Evolutionary conservation across 2,797 vertebrate genomes (phyloP).

Genomic region (Melanotaenia parkinsoni): DNA sequence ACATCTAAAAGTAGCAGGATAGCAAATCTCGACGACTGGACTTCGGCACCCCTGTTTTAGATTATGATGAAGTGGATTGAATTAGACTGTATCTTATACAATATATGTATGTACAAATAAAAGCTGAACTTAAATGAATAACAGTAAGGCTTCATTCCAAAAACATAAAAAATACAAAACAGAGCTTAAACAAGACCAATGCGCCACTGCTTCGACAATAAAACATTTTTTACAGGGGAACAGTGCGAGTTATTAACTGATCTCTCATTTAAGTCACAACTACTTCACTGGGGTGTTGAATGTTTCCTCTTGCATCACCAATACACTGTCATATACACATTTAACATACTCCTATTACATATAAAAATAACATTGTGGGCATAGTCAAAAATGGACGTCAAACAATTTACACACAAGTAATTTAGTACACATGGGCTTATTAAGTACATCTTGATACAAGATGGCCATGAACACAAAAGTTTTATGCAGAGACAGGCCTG

Average conservation of each 20-base stretch:
- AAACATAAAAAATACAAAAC: background rate
- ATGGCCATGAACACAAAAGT: background rate
- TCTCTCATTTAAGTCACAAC: background rate
- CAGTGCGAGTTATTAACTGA: background rate
- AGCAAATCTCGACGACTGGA: too few species aligned
- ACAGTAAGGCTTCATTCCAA: background rate
- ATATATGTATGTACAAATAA: background rate
- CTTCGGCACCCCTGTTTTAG: too few species aligned
- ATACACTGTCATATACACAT: too few species aligned
- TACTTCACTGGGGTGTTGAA: constrained; percentile 2
- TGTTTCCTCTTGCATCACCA: background rate
- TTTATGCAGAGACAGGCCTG: too few species aligned
- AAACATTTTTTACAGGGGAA: constrained; percentile 7
- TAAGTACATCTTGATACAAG: background rate
- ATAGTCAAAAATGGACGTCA: constrained; percentile 9
- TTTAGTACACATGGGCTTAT: background rate
- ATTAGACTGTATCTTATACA: too few species aligned
- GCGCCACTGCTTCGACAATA: constrained; percentile 27
- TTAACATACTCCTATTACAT: constrained; percentile 40
- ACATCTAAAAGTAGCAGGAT: too few species aligned
- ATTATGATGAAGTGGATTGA: too few species aligned
- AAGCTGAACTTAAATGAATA: background rate
- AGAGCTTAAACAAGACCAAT: constrained; percentile 1
- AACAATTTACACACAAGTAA: background rate
- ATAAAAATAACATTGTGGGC: constrained; percentile 31